Evolutionary conservation across 1,140 invertebrate species (phyloP).

Genomic region (Sitodiplosis mosellana): DNA sequence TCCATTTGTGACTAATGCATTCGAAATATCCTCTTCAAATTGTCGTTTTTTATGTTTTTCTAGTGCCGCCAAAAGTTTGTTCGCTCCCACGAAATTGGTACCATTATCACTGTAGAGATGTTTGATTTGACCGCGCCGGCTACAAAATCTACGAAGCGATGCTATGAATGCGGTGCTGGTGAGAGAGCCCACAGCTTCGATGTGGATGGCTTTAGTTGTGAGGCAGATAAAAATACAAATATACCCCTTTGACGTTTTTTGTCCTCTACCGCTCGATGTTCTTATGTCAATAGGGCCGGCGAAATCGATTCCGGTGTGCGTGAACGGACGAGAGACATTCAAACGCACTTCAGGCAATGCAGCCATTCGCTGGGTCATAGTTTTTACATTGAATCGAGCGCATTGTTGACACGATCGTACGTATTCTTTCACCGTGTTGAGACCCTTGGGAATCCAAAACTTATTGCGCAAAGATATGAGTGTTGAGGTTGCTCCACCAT

Average conservation of each 20-base stretch:
- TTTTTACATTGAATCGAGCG: not conserved
- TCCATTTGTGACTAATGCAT: too few species aligned
- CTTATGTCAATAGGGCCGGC: conserved; percentile 12
- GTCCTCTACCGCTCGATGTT: not conserved
- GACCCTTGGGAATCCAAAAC: not conserved
- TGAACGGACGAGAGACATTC: conserved; percentile 10
- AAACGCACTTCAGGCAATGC: conserved; percentile 15
- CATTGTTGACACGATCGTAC: not conserved
- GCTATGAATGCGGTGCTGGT: conserved; percentile 9
- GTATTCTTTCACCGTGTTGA: not conserved
- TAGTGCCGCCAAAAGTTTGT: too few species aligned
- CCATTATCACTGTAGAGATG: conserved; percentile 15
- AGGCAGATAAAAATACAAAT: conserved; percentile 17
- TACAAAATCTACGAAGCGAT: conserved; percentile 10
- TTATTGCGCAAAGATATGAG: not conserved
- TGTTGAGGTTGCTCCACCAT: not conserved
- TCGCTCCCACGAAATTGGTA: too few species aligned
- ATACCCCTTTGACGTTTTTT: conserved; percentile 11
- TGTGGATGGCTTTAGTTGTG: conserved; percentile 12
- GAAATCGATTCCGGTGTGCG: conserved; percentile 16
- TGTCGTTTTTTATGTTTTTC: too few species aligned
- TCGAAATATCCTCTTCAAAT: too few species aligned
- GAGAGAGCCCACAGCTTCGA: conserved; percentile 12
- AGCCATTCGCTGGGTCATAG: conserved; percentile 13
- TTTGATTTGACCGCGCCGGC: conserved; percentile 8